These are phyloP conservation scores for Petrocephalus schoutedeni DNA, from an alignment of 2,797 vertebrate genomes.

Conservation along the genomic window DNA sequence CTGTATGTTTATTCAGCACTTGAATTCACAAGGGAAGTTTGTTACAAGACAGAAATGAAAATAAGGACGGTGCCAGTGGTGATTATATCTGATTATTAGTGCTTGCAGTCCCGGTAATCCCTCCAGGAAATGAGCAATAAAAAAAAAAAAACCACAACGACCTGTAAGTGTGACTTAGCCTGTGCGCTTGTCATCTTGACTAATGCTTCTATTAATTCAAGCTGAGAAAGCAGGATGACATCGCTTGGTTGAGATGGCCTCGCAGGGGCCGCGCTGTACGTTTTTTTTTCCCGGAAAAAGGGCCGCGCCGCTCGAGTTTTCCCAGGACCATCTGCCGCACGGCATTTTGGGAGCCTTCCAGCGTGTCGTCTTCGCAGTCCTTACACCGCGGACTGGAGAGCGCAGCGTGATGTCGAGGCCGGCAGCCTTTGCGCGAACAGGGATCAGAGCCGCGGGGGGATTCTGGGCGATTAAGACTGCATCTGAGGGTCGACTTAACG, in stretches of 20 bases:
- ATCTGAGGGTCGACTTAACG: not conserved
- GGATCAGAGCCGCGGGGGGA: not conserved
- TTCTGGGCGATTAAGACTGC: constrained; percentile 17
- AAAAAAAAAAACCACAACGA: constrained; percentile 33
- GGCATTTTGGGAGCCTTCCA: constrained; percentile 24
- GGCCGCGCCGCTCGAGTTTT: constrained; percentile 25
- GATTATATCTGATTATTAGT: constrained; percentile 40
- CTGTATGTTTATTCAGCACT: constrained; percentile 1
- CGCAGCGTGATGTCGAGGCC: not conserved
- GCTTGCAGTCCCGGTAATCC: constrained; percentile 43
- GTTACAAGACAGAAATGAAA: constrained; percentile 14
- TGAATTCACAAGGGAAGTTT: not conserved
- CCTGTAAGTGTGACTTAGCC: constrained; percentile 33
- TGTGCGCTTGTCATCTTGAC: constrained; percentile 51
- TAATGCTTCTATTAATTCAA: constrained; percentile 54
- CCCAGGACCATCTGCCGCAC: constrained; percentile 27
- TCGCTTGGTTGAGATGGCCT: constrained; percentile 29
- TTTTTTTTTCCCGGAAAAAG: constrained; percentile 23
- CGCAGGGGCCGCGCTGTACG: constrained; percentile 29
- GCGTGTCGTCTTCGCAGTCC: not conserved
- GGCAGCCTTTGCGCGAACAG: not conserved
- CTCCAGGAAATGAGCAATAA: constrained; percentile 42
- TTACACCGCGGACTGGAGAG: not conserved
- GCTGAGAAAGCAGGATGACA: constrained; percentile 37
- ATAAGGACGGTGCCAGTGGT: not conserved